These are phyloP conservation scores for Sycophaga agraensis DNA, from an alignment of 1,140 invertebrate species.

Conservation along the genomic window DNA sequence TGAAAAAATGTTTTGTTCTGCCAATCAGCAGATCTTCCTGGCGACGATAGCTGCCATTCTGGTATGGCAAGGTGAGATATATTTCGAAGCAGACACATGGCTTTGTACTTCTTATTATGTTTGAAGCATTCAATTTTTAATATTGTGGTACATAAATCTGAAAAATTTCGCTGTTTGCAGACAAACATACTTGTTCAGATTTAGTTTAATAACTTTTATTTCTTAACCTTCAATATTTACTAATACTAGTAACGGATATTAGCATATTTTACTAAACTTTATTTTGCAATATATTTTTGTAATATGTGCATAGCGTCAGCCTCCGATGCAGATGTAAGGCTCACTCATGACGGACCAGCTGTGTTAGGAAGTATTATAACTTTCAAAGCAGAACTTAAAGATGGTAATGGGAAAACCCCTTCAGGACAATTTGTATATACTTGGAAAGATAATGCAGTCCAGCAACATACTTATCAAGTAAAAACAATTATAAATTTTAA, in stretches of 20 bases:
- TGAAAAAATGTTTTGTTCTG: slow-evolving; percentile 24
- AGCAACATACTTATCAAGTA: slow-evolving; percentile 57
- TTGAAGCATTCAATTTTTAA: background rate
- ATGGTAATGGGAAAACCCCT: slow-evolving; percentile 47
- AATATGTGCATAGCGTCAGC: slow-evolving; percentile 36
- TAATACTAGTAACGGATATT: too few species aligned
- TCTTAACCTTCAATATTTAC: too few species aligned
- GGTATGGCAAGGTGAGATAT: slow-evolving; percentile 4
- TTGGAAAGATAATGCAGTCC: slow-evolving; percentile 63
- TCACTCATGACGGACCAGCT: slow-evolving; percentile 63
- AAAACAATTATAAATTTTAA: too few species aligned
- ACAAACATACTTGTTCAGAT: too few species aligned
- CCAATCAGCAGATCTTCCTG: slow-evolving; percentile 6
- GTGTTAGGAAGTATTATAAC: slow-evolving; percentile 67
- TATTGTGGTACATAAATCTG: too few species aligned
- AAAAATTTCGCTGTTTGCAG: too few species aligned
- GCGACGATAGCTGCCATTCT: background rate
- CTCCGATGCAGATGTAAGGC: slow-evolving; percentile 40
- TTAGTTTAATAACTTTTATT: too few species aligned
- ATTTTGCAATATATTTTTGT: background rate
- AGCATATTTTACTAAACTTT: too few species aligned
- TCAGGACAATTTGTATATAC: slow-evolving; percentile 50
- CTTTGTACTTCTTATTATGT: background rate
- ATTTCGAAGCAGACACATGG: background rate
- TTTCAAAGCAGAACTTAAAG: slow-evolving; percentile 63